phyloP scores from a whole-genome alignment of 2,888 invertebrate species.

The Mimachlamys varia region DNA sequence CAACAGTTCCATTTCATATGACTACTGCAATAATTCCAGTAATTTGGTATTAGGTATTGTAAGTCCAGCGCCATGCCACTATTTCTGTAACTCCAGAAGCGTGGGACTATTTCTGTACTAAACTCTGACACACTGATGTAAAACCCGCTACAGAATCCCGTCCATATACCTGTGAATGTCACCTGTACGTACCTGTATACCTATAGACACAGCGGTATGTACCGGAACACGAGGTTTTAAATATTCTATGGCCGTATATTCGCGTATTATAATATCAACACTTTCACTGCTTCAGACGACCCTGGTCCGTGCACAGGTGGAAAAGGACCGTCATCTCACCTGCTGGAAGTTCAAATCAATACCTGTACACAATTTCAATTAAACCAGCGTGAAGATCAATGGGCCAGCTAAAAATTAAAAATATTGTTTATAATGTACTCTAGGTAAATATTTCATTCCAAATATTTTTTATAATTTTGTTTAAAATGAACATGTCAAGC shows the following conservation, averaged over 20 bases:
- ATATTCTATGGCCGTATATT: not conserved
- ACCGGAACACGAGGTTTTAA: conserved; percentile 25
- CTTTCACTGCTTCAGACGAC: conserved; percentile 19
- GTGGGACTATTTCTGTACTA: too few relatives aligned
- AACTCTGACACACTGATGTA: too few relatives aligned
- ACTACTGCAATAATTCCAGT: too few relatives aligned
- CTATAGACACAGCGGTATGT: not conserved
- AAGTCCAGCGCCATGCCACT: too few relatives aligned
- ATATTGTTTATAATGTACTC: not conserved
- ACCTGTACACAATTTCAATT: not conserved
- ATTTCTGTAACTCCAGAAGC: too few relatives aligned
- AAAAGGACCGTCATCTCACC: not conserved
- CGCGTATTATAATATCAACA: conserved; percentile 31
- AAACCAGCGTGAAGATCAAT: not conserved
- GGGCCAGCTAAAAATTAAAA: not conserved
- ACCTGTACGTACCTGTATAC: not conserved
- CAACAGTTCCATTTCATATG: too few relatives aligned
- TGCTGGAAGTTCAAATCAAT: not conserved
- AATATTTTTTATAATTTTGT: not conserved
- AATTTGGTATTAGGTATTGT: too few relatives aligned
- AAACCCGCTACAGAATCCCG: not conserved
- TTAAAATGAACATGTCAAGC: not conserved
- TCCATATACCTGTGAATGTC: not conserved
- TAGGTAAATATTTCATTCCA: not conserved
- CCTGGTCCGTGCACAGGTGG: not conserved